Conservation (phyloP, 2,888 invertebrate species). For the Cosmopolites sordidus region DNA sequence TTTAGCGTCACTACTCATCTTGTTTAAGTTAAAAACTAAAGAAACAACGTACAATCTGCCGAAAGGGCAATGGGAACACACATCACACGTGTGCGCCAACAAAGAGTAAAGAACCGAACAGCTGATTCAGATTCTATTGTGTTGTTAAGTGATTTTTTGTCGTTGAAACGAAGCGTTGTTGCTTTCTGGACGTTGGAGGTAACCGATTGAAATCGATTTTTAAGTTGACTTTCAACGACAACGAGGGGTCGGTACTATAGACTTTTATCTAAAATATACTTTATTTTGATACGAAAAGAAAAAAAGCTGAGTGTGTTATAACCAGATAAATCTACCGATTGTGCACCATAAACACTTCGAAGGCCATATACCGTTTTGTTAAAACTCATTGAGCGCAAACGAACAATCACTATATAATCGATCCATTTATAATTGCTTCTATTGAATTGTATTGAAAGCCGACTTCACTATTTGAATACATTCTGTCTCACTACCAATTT, state of each 20-base stretch:
- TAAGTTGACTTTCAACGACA: neutral
- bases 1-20: conserved; percentile 31
- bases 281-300: conserved; percentile 2
- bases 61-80: conserved; percentile 18
- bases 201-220: neutral
- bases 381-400: conserved; percentile 6
- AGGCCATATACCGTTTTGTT: conserved; percentile 14
- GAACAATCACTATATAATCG: neutral
- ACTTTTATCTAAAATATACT: neutral
- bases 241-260: neutral
- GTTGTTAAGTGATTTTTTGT: conserved; percentile 15
- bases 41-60: conserved; percentile 5
- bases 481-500: too few relatives aligned
- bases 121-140: conserved; percentile 20
- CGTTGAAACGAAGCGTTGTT: conserved; percentile 10
- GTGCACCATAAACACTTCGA: conserved; percentile 20
- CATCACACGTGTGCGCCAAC: conserved; percentile 14
- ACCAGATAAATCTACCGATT: conserved; percentile 13
- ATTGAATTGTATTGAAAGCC: neutral
- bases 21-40: conserved; percentile 5
- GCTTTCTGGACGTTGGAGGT: conserved; percentile 3
- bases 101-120: conserved; percentile 14
- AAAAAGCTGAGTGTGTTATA: conserved; percentile 9
- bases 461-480: too few relatives aligned
- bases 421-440: neutral